Base-by-base conservation (phyloP, 2,888 invertebrate genomes). In the Eupithecia tripunctaria region DNA sequence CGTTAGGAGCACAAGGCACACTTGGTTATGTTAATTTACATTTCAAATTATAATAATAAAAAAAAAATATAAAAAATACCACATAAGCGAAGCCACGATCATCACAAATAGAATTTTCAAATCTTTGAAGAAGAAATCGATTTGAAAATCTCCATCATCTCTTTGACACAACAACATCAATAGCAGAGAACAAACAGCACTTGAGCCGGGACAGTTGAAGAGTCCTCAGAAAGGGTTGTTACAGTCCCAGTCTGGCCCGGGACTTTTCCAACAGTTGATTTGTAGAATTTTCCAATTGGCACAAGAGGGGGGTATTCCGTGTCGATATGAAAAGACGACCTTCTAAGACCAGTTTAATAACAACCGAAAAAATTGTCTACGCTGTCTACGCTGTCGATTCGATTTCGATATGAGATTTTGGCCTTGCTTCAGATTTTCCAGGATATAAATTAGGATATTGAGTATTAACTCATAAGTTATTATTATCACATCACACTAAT, bases 211-310 rank as follows among this genome's bases (percentile, higher is more conserved):
- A 84, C 87, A 82, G 62, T 60, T 72, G 29, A 67, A 76, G 81
- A 82, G 82, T 82, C 80, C 82, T 84, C 78, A 81, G 74, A 91
- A 93, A 93, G 93, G 93, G 92, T 93, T 93, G 93, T 92, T 90
- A 89, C 90, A 84, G 86, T 85, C 87, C 84, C 73, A 12, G 27
- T 32, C 81, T 78, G 81, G 80, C 36, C 15, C 85, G 85, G 84
- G 82, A 86, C 88, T 89, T 89, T 91, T 88, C 90, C 89, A 89
- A 89, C 89, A 86, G 88, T 89, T 91, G 91, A 91, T 92, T 92
- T 92, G 89, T 89, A 90, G 86, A 88, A 89, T 89, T 91, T 91
- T 88, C 89, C 89, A 86, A 93, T 93, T 91, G 90, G 81, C 85
- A 84, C 78, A 82, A 82, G 79, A 72, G 74, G 77, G 38, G 14